Conservation (phyloP, 2,797 vertebrate species). For the Semotilus atromaculatus region DNA sequence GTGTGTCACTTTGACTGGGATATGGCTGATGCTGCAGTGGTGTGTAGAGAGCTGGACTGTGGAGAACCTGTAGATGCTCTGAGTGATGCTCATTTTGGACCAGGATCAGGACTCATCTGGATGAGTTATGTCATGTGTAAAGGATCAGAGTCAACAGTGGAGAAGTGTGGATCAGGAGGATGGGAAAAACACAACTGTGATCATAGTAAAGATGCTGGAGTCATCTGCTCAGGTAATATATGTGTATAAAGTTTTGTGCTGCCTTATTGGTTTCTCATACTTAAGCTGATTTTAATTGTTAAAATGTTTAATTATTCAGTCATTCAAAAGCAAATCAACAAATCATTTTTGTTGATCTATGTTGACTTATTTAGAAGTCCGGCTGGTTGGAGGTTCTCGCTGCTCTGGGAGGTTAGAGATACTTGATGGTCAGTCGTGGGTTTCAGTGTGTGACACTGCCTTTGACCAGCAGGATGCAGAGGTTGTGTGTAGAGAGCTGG, state of each 20-base stretch:
- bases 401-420: not conserved
- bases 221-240: slow-evolving; percentile 36
- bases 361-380: too few species aligned
- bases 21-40: not conserved
- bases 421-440: too few species aligned
- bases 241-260: too few species aligned
- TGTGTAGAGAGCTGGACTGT: slow-evolving; percentile 5
- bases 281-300: not conserved
- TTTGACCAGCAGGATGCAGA: slow-evolving; percentile 66
- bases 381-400: too few species aligned
- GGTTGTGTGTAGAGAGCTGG: slow-evolving; percentile 59
- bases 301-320: too few species aligned
- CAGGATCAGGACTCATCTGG: not conserved
- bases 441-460: not conserved
- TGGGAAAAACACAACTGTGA: not conserved
- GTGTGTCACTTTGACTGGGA: not conserved
- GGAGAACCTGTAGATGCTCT: slow-evolving; percentile 1
- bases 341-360: not conserved
- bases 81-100: not conserved
- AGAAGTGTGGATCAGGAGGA: fast-evolving
- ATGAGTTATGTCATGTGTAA: fast-evolving
- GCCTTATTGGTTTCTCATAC: not conserved
- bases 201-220: slow-evolving; percentile 72
- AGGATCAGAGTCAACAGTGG: not conserved
- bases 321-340: too few species aligned